Conservation (phyloP, 2,888 invertebrate species). For the Nebria brevicollis region DNA sequence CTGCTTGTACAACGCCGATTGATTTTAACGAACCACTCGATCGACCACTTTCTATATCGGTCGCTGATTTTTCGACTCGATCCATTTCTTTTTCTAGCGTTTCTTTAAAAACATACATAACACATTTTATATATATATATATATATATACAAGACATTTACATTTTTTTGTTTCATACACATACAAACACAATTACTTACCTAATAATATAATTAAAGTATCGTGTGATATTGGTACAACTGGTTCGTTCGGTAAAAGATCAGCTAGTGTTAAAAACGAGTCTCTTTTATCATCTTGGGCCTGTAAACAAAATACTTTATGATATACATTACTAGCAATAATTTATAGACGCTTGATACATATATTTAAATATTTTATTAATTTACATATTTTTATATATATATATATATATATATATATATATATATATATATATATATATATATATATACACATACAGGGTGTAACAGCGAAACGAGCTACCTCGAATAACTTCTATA, state of each 20-base stretch:
- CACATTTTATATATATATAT: too few relatives aligned
- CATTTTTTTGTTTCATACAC: too few relatives aligned
- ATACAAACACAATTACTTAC: conserved; percentile 61
- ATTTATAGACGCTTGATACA: background rate
- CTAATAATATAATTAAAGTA: conserved; percentile 84
- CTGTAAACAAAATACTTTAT: conserved; percentile 57
- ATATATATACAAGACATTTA: too few relatives aligned
- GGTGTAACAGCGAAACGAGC: too few relatives aligned
- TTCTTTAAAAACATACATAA: conserved; percentile 69
- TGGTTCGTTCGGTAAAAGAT: conserved; percentile 80
- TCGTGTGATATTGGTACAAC: conserved; percentile 82
- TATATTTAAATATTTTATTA: background rate
- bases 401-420: background rate
- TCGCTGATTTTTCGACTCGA: conserved; percentile 74
- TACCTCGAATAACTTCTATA: too few relatives aligned
- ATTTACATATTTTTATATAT: too few relatives aligned
- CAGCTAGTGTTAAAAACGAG: conserved; percentile 78
- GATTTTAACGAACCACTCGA: conserved; percentile 66
- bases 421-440: background rate
- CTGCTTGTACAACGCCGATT: conserved; percentile 85
- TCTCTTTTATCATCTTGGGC: conserved; percentile 83
- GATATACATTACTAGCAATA: background rate
- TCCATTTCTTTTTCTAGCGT: conserved; percentile 85
- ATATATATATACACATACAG: background rate
- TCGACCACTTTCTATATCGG: conserved; percentile 63